Evolutionary conservation across 2,888 invertebrate species (phyloP), one percentile per base, ranked within the genome.

Genomic region (Papilio gigon): DNA sequence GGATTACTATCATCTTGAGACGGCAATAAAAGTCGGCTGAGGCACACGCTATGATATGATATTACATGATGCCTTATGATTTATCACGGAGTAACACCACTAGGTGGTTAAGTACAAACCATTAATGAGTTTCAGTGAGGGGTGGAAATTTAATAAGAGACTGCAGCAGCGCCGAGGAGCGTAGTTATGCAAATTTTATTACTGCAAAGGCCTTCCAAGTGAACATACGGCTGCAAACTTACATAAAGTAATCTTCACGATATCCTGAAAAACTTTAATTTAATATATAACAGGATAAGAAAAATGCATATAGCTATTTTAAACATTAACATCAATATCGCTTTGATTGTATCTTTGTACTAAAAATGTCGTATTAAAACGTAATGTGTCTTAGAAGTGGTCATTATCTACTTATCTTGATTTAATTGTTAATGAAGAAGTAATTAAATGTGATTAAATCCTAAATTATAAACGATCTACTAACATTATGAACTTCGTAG

Each of bases 101-200:
- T 84, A 88, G 88, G 87, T 89, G 90, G 90, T 89, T 89, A 86
- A 89, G 86, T 86, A 86, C 86, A 87, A 90, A 89, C 90, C 91
- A 89, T 90, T 91, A 91, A 91, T 91, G 91, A 91, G 86, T 88
- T 88, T 84, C 81, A 79, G 87, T 78, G 88, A 87, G 89, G 90
- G 90, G 89, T 83, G 84, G 90, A 91, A 91, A 91, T 91, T 91
- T 91, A 91, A 91, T 91, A 91, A 91, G 90, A 89, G 85, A 85
- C 85, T 78, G 84, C 83, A 84, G 80, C 84, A 78, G 86, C 82
- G 88, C 85, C 84, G 82, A 83, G 86, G 84, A 85, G 86, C 89
- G 91, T 89, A 90, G 89, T 91, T 91, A 91, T 91, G 91, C 89
- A 90, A 91, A 90, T 91, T 91, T 91, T 91, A 91, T 90, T 85